These are phyloP conservation scores for Panagrolaimus sp. DNA, from an alignment of 1,140 invertebrate species.

Conservation along the genomic window DNA sequence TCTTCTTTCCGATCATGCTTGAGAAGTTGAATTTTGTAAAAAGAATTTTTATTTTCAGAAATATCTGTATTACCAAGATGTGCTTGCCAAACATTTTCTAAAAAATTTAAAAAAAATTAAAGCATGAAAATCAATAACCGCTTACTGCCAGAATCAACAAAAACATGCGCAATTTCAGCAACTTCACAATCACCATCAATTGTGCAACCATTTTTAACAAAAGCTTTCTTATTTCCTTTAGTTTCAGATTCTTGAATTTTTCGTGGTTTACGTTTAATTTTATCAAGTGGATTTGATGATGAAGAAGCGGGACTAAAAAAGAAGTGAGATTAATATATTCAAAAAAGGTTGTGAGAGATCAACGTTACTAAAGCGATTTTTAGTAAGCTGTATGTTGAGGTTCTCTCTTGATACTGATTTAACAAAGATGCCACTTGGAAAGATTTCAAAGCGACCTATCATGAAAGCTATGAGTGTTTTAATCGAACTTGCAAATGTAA, in stretches of 20 bases:
- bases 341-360: too few relatives aligned
- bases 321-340: too few relatives aligned
- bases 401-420: too few relatives aligned
- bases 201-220: constrained; percentile 33
- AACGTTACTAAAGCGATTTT: too few relatives aligned
- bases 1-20: constrained; percentile 65
- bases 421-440: too few relatives aligned
- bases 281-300: background rate
- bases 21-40: constrained; percentile 85
- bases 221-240: background rate
- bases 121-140: background rate
- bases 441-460: too few relatives aligned
- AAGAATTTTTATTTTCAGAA: constrained; percentile 68
- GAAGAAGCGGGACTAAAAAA: background rate
- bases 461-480: too few relatives aligned
- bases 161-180: constrained; percentile 42
- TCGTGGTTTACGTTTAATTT: background rate
- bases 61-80: constrained; percentile 27
- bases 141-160: constrained; percentile 28
- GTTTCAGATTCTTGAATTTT: background rate
- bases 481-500: too few relatives aligned
- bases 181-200: constrained; percentile 39
- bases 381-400: too few relatives aligned
- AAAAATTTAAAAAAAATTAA: constrained; percentile 11
- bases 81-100: constrained; percentile 33